phyloP scores from a whole-genome alignment of 2,797 vertebrate genomes.

The Geotrypetes seraphini region DNA sequence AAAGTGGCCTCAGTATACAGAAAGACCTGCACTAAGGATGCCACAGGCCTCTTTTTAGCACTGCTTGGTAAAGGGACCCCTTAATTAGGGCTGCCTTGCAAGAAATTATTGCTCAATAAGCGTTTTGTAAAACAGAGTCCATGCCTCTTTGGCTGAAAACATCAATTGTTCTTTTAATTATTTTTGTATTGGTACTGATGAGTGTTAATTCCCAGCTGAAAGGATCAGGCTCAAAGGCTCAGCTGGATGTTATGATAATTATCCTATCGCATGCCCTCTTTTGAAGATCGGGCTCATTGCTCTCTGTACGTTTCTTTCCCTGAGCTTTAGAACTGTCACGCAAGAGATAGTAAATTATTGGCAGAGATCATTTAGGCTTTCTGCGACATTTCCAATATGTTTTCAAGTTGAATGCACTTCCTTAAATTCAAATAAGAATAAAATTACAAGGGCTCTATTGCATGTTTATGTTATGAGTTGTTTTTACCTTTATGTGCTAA shows the following conservation, averaged over 20 bases:
- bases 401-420: neutral
- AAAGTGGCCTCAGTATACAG: too few relatives aligned
- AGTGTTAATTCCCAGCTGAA: neutral
- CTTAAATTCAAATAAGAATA: neutral
- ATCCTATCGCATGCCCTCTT: neutral
- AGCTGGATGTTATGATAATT: slow-evolving; percentile 1
- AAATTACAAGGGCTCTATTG: neutral
- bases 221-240: neutral
- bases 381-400: neutral
- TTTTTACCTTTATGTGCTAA: too few relatives aligned
- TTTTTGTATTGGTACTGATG: neutral
- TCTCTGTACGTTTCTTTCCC: neutral
- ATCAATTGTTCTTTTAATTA: neutral
- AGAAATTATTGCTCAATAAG: too few relatives aligned
- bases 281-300: too few relatives aligned
- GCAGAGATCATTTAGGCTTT: neutral
- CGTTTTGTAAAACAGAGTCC: too few relatives aligned
- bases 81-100: too few relatives aligned
- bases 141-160: too few relatives aligned
- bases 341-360: neutral
- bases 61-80: too few relatives aligned
- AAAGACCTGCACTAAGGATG: too few relatives aligned
- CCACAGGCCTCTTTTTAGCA: too few relatives aligned
- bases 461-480: too few relatives aligned
- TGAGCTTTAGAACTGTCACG: neutral